Conservation (phyloP, 2,113 vertebrate species). For the Lampris incognitus region DNA sequence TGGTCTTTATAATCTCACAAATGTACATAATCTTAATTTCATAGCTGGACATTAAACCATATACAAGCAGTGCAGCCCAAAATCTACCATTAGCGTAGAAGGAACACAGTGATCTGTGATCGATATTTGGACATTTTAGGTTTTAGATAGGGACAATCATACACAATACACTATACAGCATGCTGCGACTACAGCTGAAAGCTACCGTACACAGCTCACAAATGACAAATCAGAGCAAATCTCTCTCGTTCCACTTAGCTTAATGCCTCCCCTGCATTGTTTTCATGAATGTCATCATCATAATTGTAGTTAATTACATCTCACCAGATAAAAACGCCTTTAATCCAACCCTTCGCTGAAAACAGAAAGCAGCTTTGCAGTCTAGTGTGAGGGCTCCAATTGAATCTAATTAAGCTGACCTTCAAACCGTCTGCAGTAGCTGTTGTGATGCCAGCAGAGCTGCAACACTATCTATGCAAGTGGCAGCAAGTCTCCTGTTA, state of each 20-base stretch:
- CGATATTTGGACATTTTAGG: neutral
- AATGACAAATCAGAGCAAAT: neutral
- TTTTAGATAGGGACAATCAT: neutral
- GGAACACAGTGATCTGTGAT: neutral
- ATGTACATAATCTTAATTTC: neutral
- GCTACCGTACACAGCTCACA: neutral
- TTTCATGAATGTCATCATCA: conserved; percentile 29
- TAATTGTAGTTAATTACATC: conserved; percentile 49
- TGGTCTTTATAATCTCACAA: neutral
- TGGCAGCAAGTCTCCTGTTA: neutral
- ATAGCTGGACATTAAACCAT: neutral
- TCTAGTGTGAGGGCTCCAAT: conserved; percentile 22
- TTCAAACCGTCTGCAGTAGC: conserved; percentile 27
- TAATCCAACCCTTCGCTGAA: conserved; percentile 23
- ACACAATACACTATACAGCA: neutral
- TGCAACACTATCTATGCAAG: conserved; percentile 2
- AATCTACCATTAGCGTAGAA: neutral
- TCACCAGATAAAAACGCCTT: conserved; percentile 20
- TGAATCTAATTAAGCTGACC: conserved; percentile 48
- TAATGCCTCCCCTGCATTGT: conserved; percentile 12
- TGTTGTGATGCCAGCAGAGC: neutral
- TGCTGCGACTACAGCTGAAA: neutral
- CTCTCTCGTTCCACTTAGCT: conserved; percentile 1
- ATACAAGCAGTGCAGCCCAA: neutral
- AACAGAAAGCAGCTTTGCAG: conserved; percentile 19